A percentile compares a stretch with the other conserved stretches of the same genome.
phyloP scores from a whole-genome alignment of 2,797 vertebrate species.

The Tapera naevia region DNA sequence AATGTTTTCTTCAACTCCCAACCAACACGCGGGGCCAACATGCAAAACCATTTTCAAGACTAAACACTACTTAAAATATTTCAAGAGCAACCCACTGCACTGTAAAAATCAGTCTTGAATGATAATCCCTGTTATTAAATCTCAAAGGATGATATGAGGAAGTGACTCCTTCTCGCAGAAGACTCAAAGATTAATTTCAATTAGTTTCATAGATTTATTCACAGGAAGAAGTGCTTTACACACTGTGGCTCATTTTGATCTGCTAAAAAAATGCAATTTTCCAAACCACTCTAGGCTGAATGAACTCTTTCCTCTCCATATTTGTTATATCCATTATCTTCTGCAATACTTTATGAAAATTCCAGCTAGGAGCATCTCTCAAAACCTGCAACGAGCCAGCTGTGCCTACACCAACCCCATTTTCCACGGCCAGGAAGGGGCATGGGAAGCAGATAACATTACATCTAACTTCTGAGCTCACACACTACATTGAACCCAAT shows the following conservation, averaged over 20 bases:
- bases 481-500: background rate
- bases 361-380: background rate
- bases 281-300: background rate
- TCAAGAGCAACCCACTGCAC: background rate
- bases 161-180: background rate
- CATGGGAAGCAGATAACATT: background rate
- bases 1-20: background rate
- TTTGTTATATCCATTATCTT: background rate
- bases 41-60: background rate
- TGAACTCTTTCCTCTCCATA: background rate
- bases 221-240: background rate
- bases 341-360: background rate
- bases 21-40: background rate
- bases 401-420: background rate
- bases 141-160: background rate
- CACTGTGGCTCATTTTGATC: background rate
- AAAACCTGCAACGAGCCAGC: background rate
- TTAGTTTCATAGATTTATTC: background rate
- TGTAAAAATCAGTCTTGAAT: background rate
- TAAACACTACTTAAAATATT: background rate
- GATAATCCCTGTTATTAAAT: background rate
- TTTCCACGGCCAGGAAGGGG: background rate
- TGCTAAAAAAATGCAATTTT: background rate
- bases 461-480: too few species aligned
- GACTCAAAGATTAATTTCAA: background rate